Conservation (phyloP, 35 echinoderm and acorn worm species). For the Strongylocentrotus purpuratus region DNA sequence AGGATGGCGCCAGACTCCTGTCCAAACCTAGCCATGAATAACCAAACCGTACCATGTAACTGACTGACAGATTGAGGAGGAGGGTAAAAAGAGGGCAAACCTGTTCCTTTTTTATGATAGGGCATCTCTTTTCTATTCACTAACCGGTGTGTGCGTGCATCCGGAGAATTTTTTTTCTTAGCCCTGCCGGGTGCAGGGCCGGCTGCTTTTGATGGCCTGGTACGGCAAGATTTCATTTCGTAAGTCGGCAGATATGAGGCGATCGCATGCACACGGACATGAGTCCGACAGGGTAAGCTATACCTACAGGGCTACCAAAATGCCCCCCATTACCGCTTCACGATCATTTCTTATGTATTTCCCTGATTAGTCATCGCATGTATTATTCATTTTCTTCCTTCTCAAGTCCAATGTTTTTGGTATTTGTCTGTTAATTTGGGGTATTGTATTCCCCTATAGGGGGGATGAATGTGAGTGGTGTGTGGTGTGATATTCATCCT, state of each 20-base stretch:
- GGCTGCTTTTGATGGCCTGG: conserved; percentile 19
- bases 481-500: not conserved
- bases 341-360: not conserved
- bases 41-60: not conserved
- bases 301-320: conserved; percentile 24
- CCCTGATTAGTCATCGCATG: conserved; percentile 20
- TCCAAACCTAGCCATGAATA: conserved; percentile 7
- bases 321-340: not conserved
- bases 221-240: conserved; percentile 29
- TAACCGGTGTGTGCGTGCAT: conserved; percentile 14
- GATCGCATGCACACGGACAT: conserved; percentile 41
- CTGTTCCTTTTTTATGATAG: conserved; percentile 17
- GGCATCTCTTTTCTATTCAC: not conserved
- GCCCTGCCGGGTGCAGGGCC: conserved; percentile 36
- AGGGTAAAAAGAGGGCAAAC: not conserved
- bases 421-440: conserved; percentile 29
- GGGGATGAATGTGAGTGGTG: not conserved
- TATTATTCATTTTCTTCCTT: conserved; percentile 10
- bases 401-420: not conserved
- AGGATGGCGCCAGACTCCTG: conserved; percentile 27
- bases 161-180: conserved; percentile 6
- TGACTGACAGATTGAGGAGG: conserved; percentile 24
- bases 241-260: conserved; percentile 47
- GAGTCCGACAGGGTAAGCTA: conserved; percentile 31
- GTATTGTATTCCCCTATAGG: conserved; percentile 26